phyloP scores from a whole-genome alignment of 1,140 invertebrate genomes.

The Akabosia matsudoensis region DNA sequence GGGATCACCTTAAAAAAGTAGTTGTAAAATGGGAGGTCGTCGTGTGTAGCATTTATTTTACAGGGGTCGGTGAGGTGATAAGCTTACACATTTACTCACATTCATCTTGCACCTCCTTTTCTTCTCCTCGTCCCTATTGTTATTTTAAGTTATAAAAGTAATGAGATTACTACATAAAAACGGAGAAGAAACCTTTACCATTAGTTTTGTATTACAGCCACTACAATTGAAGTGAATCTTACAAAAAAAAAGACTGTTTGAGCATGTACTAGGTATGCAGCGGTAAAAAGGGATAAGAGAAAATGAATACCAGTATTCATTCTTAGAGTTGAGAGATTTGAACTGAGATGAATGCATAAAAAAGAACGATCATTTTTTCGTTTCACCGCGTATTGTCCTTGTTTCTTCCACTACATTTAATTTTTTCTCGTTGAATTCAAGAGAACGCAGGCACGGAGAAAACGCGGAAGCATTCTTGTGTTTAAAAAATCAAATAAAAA shows the following conservation, averaged over 20 bases:
- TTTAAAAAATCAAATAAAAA: too few species aligned
- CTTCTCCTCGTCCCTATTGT: background rate
- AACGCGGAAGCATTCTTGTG: too few species aligned
- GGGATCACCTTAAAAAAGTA: too few species aligned
- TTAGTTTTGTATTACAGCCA: background rate
- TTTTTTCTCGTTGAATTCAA: slow-evolving; percentile 6
- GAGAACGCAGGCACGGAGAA: too few species aligned
- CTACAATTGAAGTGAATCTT: background rate
- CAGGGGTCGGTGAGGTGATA: background rate
- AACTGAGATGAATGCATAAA: slow-evolving; percentile 15
- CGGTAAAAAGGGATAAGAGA: background rate
- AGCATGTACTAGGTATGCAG: background rate
- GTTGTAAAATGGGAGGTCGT: too few species aligned
- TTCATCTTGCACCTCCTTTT: too few species aligned
- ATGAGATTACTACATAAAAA: background rate
- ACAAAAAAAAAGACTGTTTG: background rate
- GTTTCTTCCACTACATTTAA: slow-evolving; percentile 14
- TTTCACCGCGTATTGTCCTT: background rate
- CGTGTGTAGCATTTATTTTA: background rate
- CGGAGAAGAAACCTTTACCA: background rate
- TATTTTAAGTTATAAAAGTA: background rate
- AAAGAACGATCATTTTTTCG: background rate
- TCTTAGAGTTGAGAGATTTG: background rate
- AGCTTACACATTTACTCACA: background rate
- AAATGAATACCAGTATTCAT: background rate